A percentile compares a stretch with the other conserved stretches of the same genome.
These are phyloP conservation scores for Lepidochitona cinerea DNA, from an alignment of 2,888 invertebrate genomes.

Conservation along the genomic window DNA sequence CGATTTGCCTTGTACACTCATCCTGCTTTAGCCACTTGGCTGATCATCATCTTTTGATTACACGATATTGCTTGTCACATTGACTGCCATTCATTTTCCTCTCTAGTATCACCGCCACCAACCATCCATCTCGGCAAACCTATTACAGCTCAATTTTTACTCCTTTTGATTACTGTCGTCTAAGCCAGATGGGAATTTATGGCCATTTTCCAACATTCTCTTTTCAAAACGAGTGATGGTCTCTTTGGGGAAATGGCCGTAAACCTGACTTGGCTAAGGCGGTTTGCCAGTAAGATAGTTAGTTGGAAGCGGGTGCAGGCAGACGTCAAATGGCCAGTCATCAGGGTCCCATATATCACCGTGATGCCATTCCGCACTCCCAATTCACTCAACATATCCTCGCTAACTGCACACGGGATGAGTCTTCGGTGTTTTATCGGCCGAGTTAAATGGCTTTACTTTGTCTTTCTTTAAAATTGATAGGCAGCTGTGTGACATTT, in stretches of 20 bases:
- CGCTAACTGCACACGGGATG: neutral
- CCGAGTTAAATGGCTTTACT: slow-evolving; percentile 5
- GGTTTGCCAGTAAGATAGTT: neutral
- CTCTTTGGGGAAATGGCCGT: neutral
- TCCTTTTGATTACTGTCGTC: slow-evolving; percentile 4
- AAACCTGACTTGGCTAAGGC: neutral
- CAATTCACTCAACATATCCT: neutral
- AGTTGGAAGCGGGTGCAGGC: no score
- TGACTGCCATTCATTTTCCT: slow-evolving; percentile 6
- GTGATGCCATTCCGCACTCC: neutral
- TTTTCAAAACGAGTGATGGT: neutral
- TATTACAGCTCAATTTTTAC: slow-evolving; percentile 10
- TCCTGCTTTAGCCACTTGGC: neutral
- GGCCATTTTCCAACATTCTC: slow-evolving; percentile 3
- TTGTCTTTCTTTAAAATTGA: slow-evolving; percentile 1
- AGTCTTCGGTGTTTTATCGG: slow-evolving; percentile 5
- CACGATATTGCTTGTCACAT: slow-evolving; percentile 3
- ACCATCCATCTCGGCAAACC: slow-evolving; percentile 5
- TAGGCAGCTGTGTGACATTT: no score
- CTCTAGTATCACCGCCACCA: neutral
- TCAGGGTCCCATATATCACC: neutral
- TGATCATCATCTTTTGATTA: slow-evolving; percentile 11
- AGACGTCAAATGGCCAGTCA: neutral
- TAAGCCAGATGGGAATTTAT: slow-evolving; percentile 7
- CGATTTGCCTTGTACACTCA: slow-evolving; percentile 9